Base-by-base conservation (phyloP, 2,113 vertebrate species). In the Taxidea taxus region DNA sequence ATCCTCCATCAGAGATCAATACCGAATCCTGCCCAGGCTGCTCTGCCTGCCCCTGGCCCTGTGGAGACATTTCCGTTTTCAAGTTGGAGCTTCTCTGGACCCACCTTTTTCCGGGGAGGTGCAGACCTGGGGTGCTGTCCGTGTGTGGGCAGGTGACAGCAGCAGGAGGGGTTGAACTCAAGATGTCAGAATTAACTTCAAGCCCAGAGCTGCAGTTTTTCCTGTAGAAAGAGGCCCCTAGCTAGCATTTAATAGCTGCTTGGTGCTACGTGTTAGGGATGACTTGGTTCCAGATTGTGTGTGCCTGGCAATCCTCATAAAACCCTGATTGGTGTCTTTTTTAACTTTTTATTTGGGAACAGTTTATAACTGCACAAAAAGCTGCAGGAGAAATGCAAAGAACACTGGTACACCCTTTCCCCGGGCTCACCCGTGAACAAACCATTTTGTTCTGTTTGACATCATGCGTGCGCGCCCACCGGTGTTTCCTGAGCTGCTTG, bases 1-100 rank as follows among this genome's bases (percentile, higher is more conserved):
- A 2, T 25, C 13, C 54, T 39, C 42, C 3, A 0, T 58, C 37
- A 5, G 0, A 13, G 18, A 31, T 8, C 4, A 6, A 20, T 4
- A 3, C 0, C 4, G 25, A 20, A 2, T 56, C 54, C n/a, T 20
- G 1, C 27, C 54, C 29, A 2, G 23, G 13, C 58, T 11, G 56
- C 12, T n/a, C 6, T 0, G 15, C 39, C 49, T 8, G 47, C n/a
- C 84, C 23, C 13, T 1, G 15, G 23, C 29, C 78, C 27, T 11
- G 27, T 6, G 29, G 21, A 18, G 44, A 25, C 27, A 27, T 12
- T 3, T 14, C 29, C 39, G 0, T 49, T 27, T 49, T 60, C 66
- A 16, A 12, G 42, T 29, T 5, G 29, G 56, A 54, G 51, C 21
- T 29, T 54, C 51, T 37, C 16, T 12, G n/a, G 34, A 15, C 9